Percentiles rank a stretch among this genome's conserved stretches.
phyloP scores from a whole-genome alignment of 2,797 vertebrate genomes.

The Enteromius radiatus region DNA sequence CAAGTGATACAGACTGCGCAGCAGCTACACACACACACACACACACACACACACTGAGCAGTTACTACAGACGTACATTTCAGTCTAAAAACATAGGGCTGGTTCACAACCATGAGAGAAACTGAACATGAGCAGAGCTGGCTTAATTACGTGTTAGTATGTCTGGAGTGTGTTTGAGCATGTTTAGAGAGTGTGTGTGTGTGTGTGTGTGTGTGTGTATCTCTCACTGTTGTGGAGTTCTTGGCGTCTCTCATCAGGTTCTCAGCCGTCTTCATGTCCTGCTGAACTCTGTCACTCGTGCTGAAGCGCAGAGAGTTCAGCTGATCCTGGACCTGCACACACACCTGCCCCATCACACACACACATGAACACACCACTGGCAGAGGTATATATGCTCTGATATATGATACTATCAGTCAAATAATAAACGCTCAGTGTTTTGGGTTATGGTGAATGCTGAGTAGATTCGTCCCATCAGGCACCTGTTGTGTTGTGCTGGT shows the following conservation, averaged over 20 bases:
- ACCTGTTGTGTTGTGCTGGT: slow-evolving; percentile 95
- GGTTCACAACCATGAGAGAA: not conserved
- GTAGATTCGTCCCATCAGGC: not conserved
- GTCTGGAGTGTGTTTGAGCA: not conserved
- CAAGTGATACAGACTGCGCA: slow-evolving; percentile 92
- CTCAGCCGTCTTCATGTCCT: slow-evolving; percentile 88
- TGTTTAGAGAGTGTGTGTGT: not conserved
- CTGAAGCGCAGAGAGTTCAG: slow-evolving; percentile 92
- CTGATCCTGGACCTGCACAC: slow-evolving; percentile 98
- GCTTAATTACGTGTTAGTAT: no score
- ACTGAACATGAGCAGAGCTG: no score
- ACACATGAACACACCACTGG: slow-evolving; percentile 15
- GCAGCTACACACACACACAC: slow-evolving; percentile 76
- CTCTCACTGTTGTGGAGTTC: slow-evolving; percentile 91
- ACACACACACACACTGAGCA: not conserved
- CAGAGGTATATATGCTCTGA: not conserved
- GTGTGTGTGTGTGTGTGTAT: slow-evolving; percentile 9
- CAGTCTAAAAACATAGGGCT: not conserved
- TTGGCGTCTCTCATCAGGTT: slow-evolving; percentile 90
- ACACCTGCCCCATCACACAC: slow-evolving; percentile 87
- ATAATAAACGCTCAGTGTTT: not conserved
- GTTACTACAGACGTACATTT: not conserved
- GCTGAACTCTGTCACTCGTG: slow-evolving; percentile 79
- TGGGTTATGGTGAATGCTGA: not conserved
- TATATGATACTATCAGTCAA: not conserved